Conservation (phyloP, 2,113 vertebrate species). For the Hyperopisus bebe region DNA sequence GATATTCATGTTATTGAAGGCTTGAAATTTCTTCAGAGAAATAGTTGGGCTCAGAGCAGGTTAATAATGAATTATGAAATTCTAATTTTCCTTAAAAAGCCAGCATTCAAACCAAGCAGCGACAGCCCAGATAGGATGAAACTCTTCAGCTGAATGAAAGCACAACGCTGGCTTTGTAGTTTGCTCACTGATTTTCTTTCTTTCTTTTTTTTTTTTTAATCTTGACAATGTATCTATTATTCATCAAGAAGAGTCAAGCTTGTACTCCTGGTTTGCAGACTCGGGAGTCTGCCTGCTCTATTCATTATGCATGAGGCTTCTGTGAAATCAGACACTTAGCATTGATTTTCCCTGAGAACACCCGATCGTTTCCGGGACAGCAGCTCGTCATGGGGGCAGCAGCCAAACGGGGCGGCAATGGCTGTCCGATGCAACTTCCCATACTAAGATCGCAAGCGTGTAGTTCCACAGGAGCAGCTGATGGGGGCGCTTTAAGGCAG, state of each 20-base stretch:
- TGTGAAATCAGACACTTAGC: constrained; percentile 29
- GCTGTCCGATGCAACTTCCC: not conserved
- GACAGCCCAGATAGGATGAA: not conserved
- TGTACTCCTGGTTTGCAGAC: constrained; percentile 33
- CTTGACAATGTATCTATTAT: constrained; percentile 45
- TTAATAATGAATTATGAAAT: constrained; percentile 24
- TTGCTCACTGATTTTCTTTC: constrained; percentile 17
- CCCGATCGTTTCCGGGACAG: constrained; percentile 25
- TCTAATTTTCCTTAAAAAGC: constrained; percentile 20
- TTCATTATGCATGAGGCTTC: constrained; percentile 34
- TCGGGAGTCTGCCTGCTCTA: constrained; percentile 25
- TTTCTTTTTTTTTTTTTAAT: constrained; percentile 24
- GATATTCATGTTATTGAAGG: not conserved
- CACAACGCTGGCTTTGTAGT: constrained; percentile 29
- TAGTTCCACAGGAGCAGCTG: not conserved
- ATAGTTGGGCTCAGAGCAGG: not conserved
- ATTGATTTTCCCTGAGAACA: constrained; percentile 35
- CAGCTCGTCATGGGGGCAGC: not conserved
- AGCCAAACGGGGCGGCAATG: not conserved
- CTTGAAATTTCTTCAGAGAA: constrained; percentile 12
- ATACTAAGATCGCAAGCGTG: not conserved
- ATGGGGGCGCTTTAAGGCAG: not conserved
- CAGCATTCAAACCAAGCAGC: not conserved
- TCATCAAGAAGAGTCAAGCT: constrained; percentile 40
- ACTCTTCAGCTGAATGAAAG: constrained; percentile 25